Base-by-base conservation (phyloP, 2,113 vertebrate genomes). In the Scophthalmus maximus region DNA sequence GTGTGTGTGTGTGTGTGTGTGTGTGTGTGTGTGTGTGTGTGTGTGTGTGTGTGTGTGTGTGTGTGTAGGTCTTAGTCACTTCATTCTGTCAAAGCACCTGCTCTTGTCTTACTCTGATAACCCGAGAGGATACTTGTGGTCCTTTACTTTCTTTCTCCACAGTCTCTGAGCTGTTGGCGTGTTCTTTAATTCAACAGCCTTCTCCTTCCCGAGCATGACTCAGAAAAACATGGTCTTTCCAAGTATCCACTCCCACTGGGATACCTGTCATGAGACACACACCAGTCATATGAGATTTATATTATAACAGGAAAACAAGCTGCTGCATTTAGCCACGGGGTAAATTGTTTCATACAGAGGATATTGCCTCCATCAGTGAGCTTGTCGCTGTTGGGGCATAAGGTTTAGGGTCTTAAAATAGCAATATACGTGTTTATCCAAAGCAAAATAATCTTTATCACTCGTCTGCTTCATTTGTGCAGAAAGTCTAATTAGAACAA, bases 301-400 rank as follows among this genome's bases (percentile, higher is more conserved):
- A 36, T 71, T 29, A 36, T 40, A 65, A 50, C 22, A 69, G 49
- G 34, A 78, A 82, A 76, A 76, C 42, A 64, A 75, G 53, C 32
- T 34, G 57, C 69, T 50, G 14, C 32, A 29, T 75, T 75, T 72
- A 64, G 50, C 68, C 22, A 1, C 15, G 38, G 60, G 76, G 32
- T 52, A 29, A 55, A 72, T 56, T 55, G 30, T 63, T 76, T 74
- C 44, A 74, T 81, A 44, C 70, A 68, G 25, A 49, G 32, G 53
- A 42, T 61, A 25, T 74, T 76, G 67, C 56, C 27, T 78, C 59
- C 23, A 75, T 75, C 63, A 70, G 40, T 59, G 73, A 62, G 57
- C 15, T 60, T 71, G 65, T 78, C 56, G 34, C 58, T 59, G 23
- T 27, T 17, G 38, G 40, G 67, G 23, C 15, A 40, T 75, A 23